Base-by-base conservation (phyloP, 1,140 invertebrate species). In the Trichonephila inaurata region DNA sequence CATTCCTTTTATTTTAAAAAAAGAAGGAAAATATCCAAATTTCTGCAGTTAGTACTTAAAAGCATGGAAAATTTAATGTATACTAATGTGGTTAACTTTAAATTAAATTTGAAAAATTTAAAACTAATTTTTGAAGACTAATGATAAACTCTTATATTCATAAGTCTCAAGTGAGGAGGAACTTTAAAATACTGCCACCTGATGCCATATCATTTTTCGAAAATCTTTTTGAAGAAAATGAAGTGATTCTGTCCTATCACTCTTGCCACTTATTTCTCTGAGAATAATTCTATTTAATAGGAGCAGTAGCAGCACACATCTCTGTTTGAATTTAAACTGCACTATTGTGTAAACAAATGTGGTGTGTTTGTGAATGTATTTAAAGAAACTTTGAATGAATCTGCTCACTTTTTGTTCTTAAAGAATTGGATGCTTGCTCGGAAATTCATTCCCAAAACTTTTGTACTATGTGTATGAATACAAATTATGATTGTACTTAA, bases 151-250 rank as follows among this genome's bases (percentile, higher is more conserved):
- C 33, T 40, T 51, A 51, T 3, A 51, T 51, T 51, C 1, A 51
- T 51, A 33, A 77, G 72, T 77, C 72, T 77, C 72, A 77, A 77
- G 72, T 77, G 33, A 77, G 72, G 72, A 77, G 28, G 72, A 77
- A 77, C 72, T 77, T 77, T 40, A 40, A 77, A 77, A 77, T 77
- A 77, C 66, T 69, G 66, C 66, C 66, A 69, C 66, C 66, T 69
- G 66, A 77, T 77, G 16, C 72, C 72, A 77, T 77, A 77, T 77
- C 72, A 77, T 77, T 77, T 72, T 77, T 77, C 33, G 69, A 72
- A 33, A 77, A 18, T 77, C 72, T 77, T 77, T 77, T 77, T 77
- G 72, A 77, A 33, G 28, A 77, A 77, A 77, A 77, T 5, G 24
- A 28, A 77, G 33, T 40, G 28, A 77, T 77, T 77, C 72, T 77